A percentile compares a stretch with the other conserved stretches of the same genome.
These are phyloP conservation scores for Notiomystis cincta DNA, from an alignment of 2,113 vertebrate species.

Conservation along the genomic window DNA sequence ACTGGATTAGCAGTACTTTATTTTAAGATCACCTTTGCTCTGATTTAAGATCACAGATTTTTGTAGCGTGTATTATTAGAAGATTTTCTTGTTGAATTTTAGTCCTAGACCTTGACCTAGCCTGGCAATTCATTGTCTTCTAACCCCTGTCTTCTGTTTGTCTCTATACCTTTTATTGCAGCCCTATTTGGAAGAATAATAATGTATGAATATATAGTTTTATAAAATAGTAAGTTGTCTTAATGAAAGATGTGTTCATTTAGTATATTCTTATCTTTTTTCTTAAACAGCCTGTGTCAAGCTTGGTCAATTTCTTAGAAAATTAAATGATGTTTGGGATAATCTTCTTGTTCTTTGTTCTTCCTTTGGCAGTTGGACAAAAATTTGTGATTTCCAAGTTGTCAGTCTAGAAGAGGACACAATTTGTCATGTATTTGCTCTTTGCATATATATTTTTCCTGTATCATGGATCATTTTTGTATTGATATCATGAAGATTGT, in stretches of 20 bases:
- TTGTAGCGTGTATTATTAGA: background rate
- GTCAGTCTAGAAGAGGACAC: background rate
- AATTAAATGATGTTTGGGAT: background rate
- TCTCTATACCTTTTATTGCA: background rate
- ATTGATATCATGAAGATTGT: background rate
- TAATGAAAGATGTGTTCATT: background rate
- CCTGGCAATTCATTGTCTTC: background rate
- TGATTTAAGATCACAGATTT: background rate
- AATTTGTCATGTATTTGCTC: background rate
- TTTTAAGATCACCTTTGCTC: background rate
- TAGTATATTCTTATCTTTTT: background rate
- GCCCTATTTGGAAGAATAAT: background rate
- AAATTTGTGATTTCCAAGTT: background rate
- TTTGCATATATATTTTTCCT: fast-evolving
- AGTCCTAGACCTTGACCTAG: background rate
- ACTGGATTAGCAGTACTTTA: background rate
- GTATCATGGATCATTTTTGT: background rate
- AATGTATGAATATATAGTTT: background rate
- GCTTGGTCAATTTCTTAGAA: background rate
- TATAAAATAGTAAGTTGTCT: background rate
- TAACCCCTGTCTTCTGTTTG: background rate
- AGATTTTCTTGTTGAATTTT: background rate
- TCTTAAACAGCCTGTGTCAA: background rate
- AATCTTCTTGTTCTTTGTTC: background rate
- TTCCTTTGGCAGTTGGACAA: background rate